A percentile compares a stretch with the other conserved stretches of the same genome.
phyloP scores from a whole-genome alignment of 2,113 vertebrate species.

The Diphyllodes magnificus region DNA sequence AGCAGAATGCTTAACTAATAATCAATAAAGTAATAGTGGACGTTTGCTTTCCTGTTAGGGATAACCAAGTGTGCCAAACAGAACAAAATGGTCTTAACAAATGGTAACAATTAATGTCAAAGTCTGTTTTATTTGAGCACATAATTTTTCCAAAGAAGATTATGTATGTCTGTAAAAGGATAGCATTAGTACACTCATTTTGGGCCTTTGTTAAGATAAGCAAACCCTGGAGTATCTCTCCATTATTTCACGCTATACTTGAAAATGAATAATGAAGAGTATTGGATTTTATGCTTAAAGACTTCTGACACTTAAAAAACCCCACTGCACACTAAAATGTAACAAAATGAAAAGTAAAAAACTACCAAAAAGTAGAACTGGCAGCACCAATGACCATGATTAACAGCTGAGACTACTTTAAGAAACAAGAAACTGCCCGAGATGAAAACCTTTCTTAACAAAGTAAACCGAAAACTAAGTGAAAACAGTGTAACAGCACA shows the following conservation, averaged over 20 bases:
- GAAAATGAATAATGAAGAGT: background rate
- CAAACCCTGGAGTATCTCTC: background rate
- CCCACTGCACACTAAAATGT: background rate
- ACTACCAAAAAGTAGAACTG: background rate
- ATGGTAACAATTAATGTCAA: background rate
- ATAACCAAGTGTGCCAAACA: background rate
- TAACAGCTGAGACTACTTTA: background rate
- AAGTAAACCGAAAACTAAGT: background rate
- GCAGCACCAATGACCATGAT: background rate
- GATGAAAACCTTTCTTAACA: background rate
- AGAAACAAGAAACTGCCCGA: background rate
- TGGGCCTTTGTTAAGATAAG: background rate
- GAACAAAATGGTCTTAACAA: background rate
- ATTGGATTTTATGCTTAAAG: background rate
- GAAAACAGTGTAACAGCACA: background rate
- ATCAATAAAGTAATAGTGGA: background rate
- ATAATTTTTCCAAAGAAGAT: background rate
- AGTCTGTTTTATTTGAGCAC: background rate
- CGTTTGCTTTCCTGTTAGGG: background rate
- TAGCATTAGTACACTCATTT: background rate
- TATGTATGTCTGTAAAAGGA: background rate
- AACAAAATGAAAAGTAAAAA: background rate
- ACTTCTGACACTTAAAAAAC: background rate
- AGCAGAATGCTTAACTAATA: background rate
- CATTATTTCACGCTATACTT: background rate